Base-by-base conservation (phyloP, 2,888 invertebrate genomes). In the Venustoraphidia nigricollis region DNA sequence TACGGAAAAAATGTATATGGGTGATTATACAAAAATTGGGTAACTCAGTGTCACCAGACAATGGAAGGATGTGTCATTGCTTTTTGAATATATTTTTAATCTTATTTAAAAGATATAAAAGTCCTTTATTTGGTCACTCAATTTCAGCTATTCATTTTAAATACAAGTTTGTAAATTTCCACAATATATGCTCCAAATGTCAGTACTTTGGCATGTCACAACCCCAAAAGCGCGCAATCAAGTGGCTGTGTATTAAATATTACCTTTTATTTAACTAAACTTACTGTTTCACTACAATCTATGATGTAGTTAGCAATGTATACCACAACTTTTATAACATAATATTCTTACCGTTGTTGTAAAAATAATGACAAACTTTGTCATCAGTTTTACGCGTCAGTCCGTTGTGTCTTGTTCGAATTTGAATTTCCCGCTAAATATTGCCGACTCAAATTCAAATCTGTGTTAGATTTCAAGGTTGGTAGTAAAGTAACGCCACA, bases 371-470 rank as follows among this genome's bases (percentile, higher is more conserved):
- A 44, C 13, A 44, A 44, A 44, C 44, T 44, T 44, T 44, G 44
- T 44, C 34, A 34, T 44, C 27, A 44, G 44, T 44, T 44, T 44
- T 17, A 44, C 35, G 34, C 14, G 44, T 44, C 44, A 44, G 34
- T 44, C 44, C 44, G n/a, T 17, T 44, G 44, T 44, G 44, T 44
- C 9, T 14, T 44, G n/a, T 44, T 44, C 44, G 2, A 44, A 44
- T 44, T 44, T 44, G 44, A 44, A 44, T 17, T 44, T 44, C 27
- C 27, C 27, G 44, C 44, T 17, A 44, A 44, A 44, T 44, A 44
- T 10, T 11, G 27, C 17, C 9, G 27, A 44, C 27, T 10, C 44
- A 17, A 44, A 27, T 13, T 9, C 17, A 44, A 44, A 17, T 44
- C n/a, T 27, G 17, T 11, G 44, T 44, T 44, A 44, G 35, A 13